Evolutionary conservation across 2,888 invertebrate species (phyloP).

Genomic region (Sicus ferrugineus): DNA sequence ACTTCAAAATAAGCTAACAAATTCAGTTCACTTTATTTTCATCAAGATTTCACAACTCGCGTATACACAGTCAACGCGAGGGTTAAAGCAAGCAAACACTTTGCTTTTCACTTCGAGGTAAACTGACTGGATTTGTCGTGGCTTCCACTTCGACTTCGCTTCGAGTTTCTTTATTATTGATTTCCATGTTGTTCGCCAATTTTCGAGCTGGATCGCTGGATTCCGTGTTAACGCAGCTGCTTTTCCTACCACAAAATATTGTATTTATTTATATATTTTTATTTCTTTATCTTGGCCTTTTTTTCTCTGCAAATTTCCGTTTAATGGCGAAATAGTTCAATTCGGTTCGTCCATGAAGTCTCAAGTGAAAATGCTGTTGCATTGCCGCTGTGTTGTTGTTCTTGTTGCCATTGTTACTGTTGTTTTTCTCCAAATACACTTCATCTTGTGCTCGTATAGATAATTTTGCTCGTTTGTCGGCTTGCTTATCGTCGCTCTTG

Average conservation of each 20-base stretch:
- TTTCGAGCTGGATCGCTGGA: not conserved
- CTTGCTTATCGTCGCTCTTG: constrained; percentile 5
- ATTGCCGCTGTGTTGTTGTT: not conserved
- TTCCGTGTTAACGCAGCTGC: not conserved
- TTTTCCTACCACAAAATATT: constrained; percentile 1
- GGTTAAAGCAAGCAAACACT: no score
- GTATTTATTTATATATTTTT: no score
- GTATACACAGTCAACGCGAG: no score
- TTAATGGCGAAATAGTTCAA: constrained; percentile 25
- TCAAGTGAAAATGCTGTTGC: constrained; percentile 25
- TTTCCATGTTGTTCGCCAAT: constrained; percentile 16
- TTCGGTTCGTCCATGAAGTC: constrained; percentile 20
- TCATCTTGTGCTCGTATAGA: no score
- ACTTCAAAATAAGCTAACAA: no score
- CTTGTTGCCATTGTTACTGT: not conserved
- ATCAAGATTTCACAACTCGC: no score
- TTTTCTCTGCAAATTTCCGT: constrained; percentile 15
- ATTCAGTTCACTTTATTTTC: constrained; percentile 29
- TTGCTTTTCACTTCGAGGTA: not conserved
- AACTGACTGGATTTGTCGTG: not conserved
- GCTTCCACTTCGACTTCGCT: not conserved
- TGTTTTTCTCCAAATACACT: no score
- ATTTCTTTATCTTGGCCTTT: no score
- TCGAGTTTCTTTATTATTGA: constrained; percentile 11
- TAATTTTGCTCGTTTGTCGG: not conserved